A percentile compares a stretch with the other conserved stretches of the same genome.
Evolutionary conservation across 1,140 invertebrate species (phyloP).

Genomic region (Paraescarpia echinospica): DNA sequence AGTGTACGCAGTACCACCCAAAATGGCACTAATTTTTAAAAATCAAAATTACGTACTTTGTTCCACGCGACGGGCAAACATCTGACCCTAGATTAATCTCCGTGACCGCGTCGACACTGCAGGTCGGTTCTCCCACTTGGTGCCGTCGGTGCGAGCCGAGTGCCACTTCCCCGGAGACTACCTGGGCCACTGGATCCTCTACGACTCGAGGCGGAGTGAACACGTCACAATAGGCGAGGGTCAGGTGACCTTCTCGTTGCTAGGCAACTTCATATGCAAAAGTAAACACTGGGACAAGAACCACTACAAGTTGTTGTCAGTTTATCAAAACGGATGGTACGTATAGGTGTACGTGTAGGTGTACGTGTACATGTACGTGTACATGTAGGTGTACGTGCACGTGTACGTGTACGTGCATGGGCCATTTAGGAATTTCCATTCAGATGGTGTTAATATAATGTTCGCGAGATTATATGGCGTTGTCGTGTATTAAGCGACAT

Average conservation of each 20-base stretch:
- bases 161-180: conserved; percentile 27
- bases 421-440: too few species aligned
- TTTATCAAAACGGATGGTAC: conserved; percentile 30
- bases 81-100: too few species aligned
- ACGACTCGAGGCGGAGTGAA: conserved; percentile 10
- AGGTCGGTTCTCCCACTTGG: conserved; percentile 26
- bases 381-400: neutral
- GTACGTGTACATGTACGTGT: neutral
- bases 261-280: conserved; percentile 31
- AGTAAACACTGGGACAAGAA: conserved; percentile 30
- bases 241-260: conserved; percentile 18
- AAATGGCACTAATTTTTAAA: too few species aligned
- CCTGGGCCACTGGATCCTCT: conserved; percentile 24
- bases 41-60: too few species aligned
- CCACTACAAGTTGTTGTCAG: conserved; percentile 29
- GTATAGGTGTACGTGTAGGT: conserved; percentile 13
- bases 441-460: too few species aligned
- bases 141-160: conserved; percentile 22
- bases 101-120: too few species aligned
- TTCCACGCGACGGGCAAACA: too few species aligned
- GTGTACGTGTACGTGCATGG: too few species aligned
- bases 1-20: too few species aligned
- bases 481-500: too few species aligned
- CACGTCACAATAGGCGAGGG: conserved; percentile 19
- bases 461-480: too few species aligned